phyloP scores from a whole-genome alignment of 1,140 invertebrate genomes.

The Heliconius hewitsoni region DNA sequence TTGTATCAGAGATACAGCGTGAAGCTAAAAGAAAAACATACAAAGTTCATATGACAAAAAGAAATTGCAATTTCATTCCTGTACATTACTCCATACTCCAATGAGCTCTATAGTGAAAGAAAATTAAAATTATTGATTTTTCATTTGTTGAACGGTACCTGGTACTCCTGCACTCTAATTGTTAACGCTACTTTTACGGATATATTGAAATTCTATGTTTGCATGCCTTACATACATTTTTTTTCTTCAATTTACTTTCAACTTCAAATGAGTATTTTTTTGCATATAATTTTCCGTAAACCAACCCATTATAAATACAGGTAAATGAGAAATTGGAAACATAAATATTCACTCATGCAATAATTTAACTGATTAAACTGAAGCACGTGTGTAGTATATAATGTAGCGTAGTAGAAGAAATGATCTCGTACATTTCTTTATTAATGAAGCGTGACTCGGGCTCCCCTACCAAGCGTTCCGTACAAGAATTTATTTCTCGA shows the following conservation, averaged over 20 bases:
- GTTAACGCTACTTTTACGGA: not conserved
- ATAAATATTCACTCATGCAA: no score
- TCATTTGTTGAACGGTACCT: conserved; percentile 15
- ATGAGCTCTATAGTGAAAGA: not conserved
- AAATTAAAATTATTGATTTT: conserved; percentile 25
- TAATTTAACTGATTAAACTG: no score
- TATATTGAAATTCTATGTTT: not conserved
- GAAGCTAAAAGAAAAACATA: not conserved
- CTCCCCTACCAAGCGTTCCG: no score
- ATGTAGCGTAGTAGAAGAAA: no score
- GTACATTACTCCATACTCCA: not conserved
- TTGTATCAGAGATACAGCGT: not conserved
- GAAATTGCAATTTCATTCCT: not conserved
- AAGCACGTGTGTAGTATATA: no score
- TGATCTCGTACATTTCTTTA: no score
- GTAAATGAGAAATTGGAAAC: no score
- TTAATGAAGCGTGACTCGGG: no score
- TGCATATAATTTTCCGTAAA: not conserved
- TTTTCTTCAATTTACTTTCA: not conserved
- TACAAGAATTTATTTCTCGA: no score
- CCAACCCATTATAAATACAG: not conserved
- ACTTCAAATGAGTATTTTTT: not conserved
- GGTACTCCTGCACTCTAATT: conserved; percentile 14
- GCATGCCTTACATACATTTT: not conserved
- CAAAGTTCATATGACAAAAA: not conserved